These are phyloP conservation scores for Sminthurides aquaticus DNA, from an alignment of 2,888 invertebrate genomes.

Conservation along the genomic window DNA sequence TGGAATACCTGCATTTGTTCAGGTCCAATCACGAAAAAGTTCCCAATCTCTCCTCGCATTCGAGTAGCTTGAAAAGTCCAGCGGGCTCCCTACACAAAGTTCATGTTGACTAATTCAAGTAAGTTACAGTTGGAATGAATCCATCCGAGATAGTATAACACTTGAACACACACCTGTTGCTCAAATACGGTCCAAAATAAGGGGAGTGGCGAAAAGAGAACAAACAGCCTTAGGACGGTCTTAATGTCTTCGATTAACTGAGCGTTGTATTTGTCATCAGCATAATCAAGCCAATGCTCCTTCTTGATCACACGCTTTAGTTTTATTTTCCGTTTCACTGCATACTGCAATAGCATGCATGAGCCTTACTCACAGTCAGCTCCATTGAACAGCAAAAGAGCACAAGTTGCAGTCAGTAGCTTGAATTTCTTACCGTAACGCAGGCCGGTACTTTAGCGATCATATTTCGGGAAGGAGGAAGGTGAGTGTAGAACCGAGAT, in stretches of 20 bases:
- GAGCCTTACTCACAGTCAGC: no score
- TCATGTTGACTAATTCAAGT: no score
- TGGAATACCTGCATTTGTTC: conserved; percentile 55
- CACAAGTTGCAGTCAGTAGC: no score
- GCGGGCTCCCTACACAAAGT: conserved; percentile 47
- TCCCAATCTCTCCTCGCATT: conserved; percentile 48
- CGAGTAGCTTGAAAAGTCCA: conserved; percentile 49
- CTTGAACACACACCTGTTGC: conserved; percentile 52
- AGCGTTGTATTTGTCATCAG: conserved; percentile 57
- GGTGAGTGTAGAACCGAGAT: no score
- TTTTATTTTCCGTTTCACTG: conserved; percentile 46
- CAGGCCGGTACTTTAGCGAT: no score
- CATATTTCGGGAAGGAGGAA: no score
- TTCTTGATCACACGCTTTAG: conserved; percentile 42
- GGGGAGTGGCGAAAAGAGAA: conserved; percentile 65
- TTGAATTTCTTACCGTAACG: no score
- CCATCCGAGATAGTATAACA: no score
- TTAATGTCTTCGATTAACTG: conserved; percentile 64
- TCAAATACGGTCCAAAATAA: conserved; percentile 69
- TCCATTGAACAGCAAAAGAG: no score
- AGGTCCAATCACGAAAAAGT: conserved; percentile 47
- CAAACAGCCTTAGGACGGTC: conserved; percentile 58
- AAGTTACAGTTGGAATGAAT: no score
- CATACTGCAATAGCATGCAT: no score
- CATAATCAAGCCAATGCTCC: conserved; percentile 67